Evolutionary conservation across 2,888 invertebrate species (phyloP), one percentile per base, ranked within the genome.

Genomic region (Cosmia pyralina): DNA sequence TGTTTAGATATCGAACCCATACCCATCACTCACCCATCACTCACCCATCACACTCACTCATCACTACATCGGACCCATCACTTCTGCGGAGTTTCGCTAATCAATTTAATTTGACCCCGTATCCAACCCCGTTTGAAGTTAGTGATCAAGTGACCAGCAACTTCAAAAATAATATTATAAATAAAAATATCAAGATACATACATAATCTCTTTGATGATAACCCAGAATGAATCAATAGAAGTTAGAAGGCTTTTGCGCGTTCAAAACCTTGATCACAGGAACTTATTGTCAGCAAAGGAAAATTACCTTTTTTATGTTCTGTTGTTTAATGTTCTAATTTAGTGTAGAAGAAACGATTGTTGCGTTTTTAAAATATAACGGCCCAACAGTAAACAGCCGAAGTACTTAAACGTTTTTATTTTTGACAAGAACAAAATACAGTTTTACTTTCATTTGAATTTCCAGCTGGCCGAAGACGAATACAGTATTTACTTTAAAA

Each of bases 371-470:
- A 58, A 6, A 41, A n/a, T 44, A 60, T 53, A 53, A 41, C 13
- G 17, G 13, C 11, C 2, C 1, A 15, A 50, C 28, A 41, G 50
- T 58, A 58, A 50, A 75, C 7, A 15, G 6, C 10, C 63, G 7
- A 55, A 59, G 38, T 19, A n/a, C n/a, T n/a, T n/a, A 19, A 13
- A 38, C 15, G 13, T 59, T 57, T 19, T 44, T 55, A 53, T 44
- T 38, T 38, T 65, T 55, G 17, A 15, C 44, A 50, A 48, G 22
- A 75, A 17, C 53, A 81, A 58, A 59, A 44, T 8, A n/a, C 17
- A 19, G 17, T 41, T 52, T 41, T 52, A 48, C 58, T 64, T 63
- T 48, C 5, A 81, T 62, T 52, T 57, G 22, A 10, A 57, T 48
- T 62, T 53, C 11, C 7, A 62, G 41, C 19, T 68, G 46, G 22